These are phyloP conservation scores for Toxostoma redivivum DNA, from an alignment of 2,113 vertebrate genomes.

Conservation along the genomic window DNA sequence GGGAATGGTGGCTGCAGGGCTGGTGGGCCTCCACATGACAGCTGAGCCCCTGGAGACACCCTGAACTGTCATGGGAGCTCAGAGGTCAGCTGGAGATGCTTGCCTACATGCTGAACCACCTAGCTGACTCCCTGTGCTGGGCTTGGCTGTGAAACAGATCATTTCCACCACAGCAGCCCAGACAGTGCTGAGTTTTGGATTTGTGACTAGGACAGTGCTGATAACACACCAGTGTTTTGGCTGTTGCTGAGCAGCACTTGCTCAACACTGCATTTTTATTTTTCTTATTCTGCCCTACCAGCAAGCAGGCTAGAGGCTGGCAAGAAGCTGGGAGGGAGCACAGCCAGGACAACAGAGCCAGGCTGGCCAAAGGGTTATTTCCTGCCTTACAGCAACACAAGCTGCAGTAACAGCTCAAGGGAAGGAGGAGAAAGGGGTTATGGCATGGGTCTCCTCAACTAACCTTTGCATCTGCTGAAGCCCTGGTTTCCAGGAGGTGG, in stretches of 20 bases:
- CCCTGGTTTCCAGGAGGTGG: neutral
- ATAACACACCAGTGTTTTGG: neutral
- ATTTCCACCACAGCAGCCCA: neutral
- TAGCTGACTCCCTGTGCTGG: neutral
- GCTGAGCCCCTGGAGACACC: neutral
- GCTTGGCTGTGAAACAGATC: neutral
- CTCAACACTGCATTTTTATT: neutral
- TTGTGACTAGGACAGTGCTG: neutral
- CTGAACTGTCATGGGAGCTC: neutral
- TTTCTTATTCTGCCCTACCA: neutral
- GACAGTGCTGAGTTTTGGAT: neutral
- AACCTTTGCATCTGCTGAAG: neutral
- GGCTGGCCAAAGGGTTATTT: neutral
- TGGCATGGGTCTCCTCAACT: neutral
- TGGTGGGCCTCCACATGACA: neutral
- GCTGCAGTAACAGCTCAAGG: neutral
- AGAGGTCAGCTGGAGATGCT: neutral
- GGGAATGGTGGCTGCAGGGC: neutral
- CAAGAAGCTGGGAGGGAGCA: neutral
- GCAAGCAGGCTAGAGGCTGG: neutral
- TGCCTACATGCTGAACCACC: neutral
- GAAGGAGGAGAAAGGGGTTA: neutral
- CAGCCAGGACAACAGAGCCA: neutral
- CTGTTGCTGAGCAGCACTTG: neutral
- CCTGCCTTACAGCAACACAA: rapidly evolving